A percentile compares a stretch with the other conserved stretches of the same genome.
Evolutionary conservation across 2,888 invertebrate species (phyloP).

Genomic region (Mesorhabditis belari): DNA sequence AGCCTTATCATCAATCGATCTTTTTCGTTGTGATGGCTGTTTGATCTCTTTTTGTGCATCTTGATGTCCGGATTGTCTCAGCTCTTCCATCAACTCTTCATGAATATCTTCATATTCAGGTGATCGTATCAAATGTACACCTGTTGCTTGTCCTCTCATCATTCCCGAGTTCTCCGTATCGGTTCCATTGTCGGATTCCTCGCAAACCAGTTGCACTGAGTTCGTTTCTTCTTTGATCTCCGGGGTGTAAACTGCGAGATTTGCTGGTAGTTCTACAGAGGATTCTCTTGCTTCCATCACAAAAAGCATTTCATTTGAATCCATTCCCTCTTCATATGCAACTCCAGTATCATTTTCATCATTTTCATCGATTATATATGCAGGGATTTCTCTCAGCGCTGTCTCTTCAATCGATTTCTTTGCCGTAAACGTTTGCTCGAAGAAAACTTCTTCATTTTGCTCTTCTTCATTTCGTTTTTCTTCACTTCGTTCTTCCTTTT

Average conservation of each 20-base stretch:
- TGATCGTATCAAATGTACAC: neutral
- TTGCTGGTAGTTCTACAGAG: neutral
- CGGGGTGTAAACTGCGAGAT: neutral
- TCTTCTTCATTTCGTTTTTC: neutral
- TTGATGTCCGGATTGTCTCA: neutral
- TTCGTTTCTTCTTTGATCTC: constrained; percentile 29
- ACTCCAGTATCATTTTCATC: neutral
- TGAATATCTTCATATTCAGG: neutral
- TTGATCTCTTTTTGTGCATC: neutral
- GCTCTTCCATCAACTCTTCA: constrained; percentile 1
- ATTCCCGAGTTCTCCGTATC: constrained; percentile 38
- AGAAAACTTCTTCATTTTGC: neutral
- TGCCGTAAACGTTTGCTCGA: neutral
- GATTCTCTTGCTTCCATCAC: neutral
- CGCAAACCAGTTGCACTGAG: constrained; percentile 47
- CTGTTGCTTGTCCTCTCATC: constrained; percentile 19
- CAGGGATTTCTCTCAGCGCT: neutral
- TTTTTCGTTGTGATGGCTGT: neutral
- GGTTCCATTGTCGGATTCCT: constrained; percentile 40
- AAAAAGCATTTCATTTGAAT: neutral
- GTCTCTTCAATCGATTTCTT: neutral
- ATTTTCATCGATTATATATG: neutral
- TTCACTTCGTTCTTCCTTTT: neutral
- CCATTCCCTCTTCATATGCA: neutral
- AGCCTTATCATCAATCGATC: neutral